A percentile compares a stretch with the other conserved stretches of the same genome.
Conservation (phyloP, 2,888 invertebrate genomes). For the Tanytarsus gracilentus region DNA sequence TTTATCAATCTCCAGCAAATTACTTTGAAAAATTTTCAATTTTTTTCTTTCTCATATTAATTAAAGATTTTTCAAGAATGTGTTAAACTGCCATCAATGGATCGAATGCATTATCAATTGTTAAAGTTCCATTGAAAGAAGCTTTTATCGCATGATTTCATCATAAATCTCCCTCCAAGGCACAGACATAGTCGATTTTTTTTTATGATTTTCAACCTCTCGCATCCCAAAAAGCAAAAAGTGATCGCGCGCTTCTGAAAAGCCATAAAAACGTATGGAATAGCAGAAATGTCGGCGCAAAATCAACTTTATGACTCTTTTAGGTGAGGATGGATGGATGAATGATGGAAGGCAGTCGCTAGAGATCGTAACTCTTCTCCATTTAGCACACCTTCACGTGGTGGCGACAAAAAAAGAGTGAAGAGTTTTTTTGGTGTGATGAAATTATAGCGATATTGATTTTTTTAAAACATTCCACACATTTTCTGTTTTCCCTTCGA, state of each 20-base stretch:
- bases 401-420: too few relatives aligned
- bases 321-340: slow-evolving; percentile 1
- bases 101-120: too few relatives aligned
- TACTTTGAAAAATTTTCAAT: not conserved
- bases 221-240: not conserved
- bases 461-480: not conserved
- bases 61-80: too few relatives aligned
- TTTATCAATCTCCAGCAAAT: not conserved
- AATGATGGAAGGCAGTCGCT: not conserved
- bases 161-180: too few relatives aligned
- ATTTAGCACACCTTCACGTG: slow-evolving; percentile 3
- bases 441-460: too few relatives aligned
- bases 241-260: not conserved
- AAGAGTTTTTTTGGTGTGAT: too few relatives aligned
- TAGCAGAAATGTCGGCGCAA: not conserved
- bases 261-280: not conserved
- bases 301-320: slow-evolving; percentile 18
- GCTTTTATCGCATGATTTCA: too few relatives aligned
- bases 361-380: not conserved
- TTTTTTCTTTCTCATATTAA: too few relatives aligned
- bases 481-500: slow-evolving; percentile 3
- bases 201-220: slow-evolving; percentile 9
- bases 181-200: too few relatives aligned
- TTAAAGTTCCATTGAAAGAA: too few relatives aligned
- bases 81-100: too few relatives aligned